Percentiles rank a stretch among this genome's conserved stretches.
Evolutionary conservation across 2,888 invertebrate species (phyloP).

Genomic region (Onthophagus sagittarius): DNA sequence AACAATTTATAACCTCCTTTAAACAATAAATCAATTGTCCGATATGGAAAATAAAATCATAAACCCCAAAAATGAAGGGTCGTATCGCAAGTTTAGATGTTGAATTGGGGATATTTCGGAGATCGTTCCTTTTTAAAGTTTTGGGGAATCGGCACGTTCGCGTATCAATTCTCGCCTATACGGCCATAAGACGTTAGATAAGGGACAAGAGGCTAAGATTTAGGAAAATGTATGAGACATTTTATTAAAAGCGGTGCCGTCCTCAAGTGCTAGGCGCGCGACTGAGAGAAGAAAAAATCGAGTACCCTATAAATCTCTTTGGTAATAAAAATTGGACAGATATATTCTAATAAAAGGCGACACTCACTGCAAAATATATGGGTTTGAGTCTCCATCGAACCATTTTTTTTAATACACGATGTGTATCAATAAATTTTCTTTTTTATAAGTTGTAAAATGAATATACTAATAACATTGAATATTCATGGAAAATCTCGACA

Average conservation of each 20-base stretch:
- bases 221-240: neutral
- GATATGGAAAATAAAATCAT: neutral
- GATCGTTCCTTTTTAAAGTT: neutral
- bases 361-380: neutral
- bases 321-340: neutral
- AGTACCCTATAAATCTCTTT: neutral
- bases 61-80: neutral
- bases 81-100: neutral
- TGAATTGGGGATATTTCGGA: neutral
- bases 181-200: neutral
- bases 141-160: neutral
- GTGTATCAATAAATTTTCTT: neutral
- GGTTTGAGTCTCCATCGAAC: neutral
- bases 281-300: neutral
- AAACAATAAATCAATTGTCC: neutral
- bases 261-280: neutral
- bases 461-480: neutral
- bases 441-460: neutral
- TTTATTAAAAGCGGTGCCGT: neutral
- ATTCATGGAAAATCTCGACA: neutral
- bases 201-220: neutral
- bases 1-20: neutral
- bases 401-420: neutral
- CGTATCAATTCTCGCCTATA: neutral
- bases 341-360: neutral